Base-by-base conservation (phyloP, 2,888 invertebrate genomes). In the Trichogramma dendrolimi region DNA sequence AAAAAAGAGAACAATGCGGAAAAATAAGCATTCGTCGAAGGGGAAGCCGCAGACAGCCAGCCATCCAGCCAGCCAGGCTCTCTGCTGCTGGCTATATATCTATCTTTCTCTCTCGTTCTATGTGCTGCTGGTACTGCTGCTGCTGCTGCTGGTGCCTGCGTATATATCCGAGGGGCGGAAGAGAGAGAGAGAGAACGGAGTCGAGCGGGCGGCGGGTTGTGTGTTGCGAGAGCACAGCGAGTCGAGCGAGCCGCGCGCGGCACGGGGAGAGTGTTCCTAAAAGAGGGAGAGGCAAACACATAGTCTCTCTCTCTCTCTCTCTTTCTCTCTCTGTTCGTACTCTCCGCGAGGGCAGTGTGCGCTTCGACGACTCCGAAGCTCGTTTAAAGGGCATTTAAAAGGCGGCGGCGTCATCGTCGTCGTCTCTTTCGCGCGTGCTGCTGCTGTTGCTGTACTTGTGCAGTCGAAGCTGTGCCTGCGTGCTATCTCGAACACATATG, bases 41-140 rank as follows among this genome's bases (percentile, higher is more conserved):
- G 70, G 71, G 70, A 70, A 68, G 68, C 61, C 67, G 68, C 69
- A 68, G 68, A 60, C 61, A 58, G 39, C 38, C 51, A 69, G 69
- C 71, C 68, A 68, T 69, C 65, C 54, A 43, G 62, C 65, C 54
- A 43, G 62, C 27, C 27, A 27, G 27, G 27, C 27, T 27, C 27
- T 27, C 27, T 27, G 27, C 27, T 27, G 27, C 27, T 2, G 14
- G 14, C 2, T 27, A 27, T 27, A 27, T 27, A 27, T 27, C 27
- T 27, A 27, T 27, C 27, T 27, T 27, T 27, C 27, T 27, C 27
- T 27, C 27, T 27, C 27, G 27, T 27, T 27, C 27, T 27, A 27
- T 27, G 27, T 27, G 27, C 27, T 27, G 27, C 14, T 14, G 14
- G 14, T 14, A 14, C 14, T 14, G 14, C 14, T 14, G 14, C 14